Percentiles rank a stretch among this genome's conserved stretches.
Conservation (phyloP, 1,140 invertebrate species). For the Drosophila parvula region DNA sequence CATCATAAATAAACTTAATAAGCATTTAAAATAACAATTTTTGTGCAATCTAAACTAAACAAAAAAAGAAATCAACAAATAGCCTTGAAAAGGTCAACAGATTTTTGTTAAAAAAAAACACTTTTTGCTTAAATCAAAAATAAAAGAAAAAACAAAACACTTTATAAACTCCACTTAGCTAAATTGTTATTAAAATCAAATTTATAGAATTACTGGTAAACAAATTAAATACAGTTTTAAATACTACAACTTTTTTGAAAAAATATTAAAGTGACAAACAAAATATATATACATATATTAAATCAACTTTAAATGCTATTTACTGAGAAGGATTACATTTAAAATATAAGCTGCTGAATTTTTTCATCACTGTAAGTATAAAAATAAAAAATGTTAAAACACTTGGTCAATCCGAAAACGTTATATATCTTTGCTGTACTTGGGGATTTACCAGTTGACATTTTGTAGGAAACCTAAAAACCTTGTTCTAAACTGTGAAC, state of each 20-base stretch:
- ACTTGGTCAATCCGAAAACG: slow-evolving; percentile 36
- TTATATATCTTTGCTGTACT: slow-evolving; percentile 11
- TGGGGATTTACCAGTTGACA: not conserved
- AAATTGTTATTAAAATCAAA: slow-evolving; percentile 49
- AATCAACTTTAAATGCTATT: slow-evolving; percentile 40
- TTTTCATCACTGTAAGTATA: slow-evolving; percentile 30
- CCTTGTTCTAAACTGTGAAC: not conserved
- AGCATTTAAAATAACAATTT: slow-evolving; percentile 41
- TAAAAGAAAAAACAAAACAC: slow-evolving; percentile 3
- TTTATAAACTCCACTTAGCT: slow-evolving; percentile 35
- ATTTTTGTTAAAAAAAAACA: slow-evolving; percentile 22
- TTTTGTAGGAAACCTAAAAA: not conserved
- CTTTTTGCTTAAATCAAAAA: slow-evolving; percentile 30
- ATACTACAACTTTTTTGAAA: slow-evolving; percentile 17
- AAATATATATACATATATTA: not conserved
- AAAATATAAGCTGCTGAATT: slow-evolving; percentile 12
- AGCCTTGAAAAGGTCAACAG: slow-evolving; percentile 39
- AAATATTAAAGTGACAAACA: slow-evolving; percentile 17
- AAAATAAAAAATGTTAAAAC: not conserved
- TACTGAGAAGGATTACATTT: slow-evolving; percentile 28
- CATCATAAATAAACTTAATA: slow-evolving; percentile 21
- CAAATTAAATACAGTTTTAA: slow-evolving; percentile 24
- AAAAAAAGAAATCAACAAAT: not conserved
- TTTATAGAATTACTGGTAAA: slow-evolving; percentile 29
- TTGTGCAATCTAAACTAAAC: slow-evolving; percentile 48